Evolutionary conservation across 2,797 vertebrate genomes (phyloP).

Genomic region (Hypotaenidia okinawae): DNA sequence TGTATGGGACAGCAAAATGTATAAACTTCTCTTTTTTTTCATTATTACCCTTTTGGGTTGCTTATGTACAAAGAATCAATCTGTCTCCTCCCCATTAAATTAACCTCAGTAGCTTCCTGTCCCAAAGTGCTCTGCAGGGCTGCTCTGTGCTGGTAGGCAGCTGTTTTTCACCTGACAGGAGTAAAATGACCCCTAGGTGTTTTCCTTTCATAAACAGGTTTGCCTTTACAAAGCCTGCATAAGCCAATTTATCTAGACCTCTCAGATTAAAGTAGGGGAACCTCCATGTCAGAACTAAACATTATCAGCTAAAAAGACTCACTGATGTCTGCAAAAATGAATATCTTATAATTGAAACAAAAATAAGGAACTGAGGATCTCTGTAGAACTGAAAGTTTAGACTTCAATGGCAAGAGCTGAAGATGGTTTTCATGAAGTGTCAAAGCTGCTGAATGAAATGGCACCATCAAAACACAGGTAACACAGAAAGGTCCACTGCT

Average conservation of each 20-base stretch:
- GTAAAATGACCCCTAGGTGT: background rate
- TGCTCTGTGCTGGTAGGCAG: background rate
- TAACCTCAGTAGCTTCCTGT: background rate
- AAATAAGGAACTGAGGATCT: background rate
- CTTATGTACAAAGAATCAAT: background rate
- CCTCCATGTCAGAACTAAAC: background rate
- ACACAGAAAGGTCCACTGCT: background rate
- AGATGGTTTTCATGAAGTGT: too few species aligned
- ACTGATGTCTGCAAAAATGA: background rate
- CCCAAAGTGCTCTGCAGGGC: background rate
- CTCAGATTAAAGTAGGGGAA: background rate
- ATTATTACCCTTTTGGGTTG: background rate
- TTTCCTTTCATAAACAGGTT: background rate
- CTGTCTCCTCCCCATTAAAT: background rate
- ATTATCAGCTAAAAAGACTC: background rate
- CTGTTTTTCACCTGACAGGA: background rate
- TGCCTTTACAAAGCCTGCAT: background rate
- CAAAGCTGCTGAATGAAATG: background rate
- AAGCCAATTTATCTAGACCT: background rate
- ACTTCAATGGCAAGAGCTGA: background rate
- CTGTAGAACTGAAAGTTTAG: background rate
- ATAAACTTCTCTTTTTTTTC: background rate
- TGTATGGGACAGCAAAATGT: background rate
- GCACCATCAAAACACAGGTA: background rate
- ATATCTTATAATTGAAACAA: background rate